Evolutionary conservation across 2,888 invertebrate genomes (phyloP).

Genomic region (Apamea crenata): DNA sequence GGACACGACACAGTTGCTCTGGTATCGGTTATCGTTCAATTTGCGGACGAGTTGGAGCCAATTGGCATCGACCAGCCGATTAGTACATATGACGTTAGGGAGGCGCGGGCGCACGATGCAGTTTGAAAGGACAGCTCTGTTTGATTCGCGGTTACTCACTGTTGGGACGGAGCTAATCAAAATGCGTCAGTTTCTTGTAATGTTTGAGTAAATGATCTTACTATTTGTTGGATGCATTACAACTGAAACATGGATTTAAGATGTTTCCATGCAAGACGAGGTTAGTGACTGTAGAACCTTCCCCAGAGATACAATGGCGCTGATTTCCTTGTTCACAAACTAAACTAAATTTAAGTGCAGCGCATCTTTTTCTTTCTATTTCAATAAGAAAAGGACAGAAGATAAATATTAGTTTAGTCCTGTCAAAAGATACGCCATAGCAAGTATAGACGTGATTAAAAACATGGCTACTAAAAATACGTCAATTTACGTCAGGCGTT

Average conservation of each 20-base stretch:
- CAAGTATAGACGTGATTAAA: too few relatives aligned
- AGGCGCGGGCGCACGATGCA: constrained; percentile 42
- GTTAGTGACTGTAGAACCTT: not conserved
- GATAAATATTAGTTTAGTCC: too few relatives aligned
- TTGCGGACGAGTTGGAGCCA: constrained; percentile 66
- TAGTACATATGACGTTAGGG: constrained; percentile 46
- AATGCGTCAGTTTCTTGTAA: constrained; percentile 13
- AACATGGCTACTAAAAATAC: too few relatives aligned
- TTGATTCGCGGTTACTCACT: constrained; percentile 28
- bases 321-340: too few relatives aligned
- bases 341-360: too few relatives aligned
- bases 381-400: too few relatives aligned
- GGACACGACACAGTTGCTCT: constrained; percentile 35
- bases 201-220: constrained; percentile 21
- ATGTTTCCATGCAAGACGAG: not conserved
- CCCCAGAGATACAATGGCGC: not conserved
- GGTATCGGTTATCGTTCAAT: constrained; percentile 62
- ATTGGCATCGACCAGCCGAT: constrained; percentile 63
- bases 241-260: not conserved
- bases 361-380: too few relatives aligned
- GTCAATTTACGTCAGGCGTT: too few relatives aligned
- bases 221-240: not conserved
- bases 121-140: constrained; percentile 42
- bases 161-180: constrained; percentile 25
- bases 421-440: too few relatives aligned